Evolutionary conservation across 2,797 vertebrate species (phyloP).

Genomic region (Pipistrellus nathusii): DNA sequence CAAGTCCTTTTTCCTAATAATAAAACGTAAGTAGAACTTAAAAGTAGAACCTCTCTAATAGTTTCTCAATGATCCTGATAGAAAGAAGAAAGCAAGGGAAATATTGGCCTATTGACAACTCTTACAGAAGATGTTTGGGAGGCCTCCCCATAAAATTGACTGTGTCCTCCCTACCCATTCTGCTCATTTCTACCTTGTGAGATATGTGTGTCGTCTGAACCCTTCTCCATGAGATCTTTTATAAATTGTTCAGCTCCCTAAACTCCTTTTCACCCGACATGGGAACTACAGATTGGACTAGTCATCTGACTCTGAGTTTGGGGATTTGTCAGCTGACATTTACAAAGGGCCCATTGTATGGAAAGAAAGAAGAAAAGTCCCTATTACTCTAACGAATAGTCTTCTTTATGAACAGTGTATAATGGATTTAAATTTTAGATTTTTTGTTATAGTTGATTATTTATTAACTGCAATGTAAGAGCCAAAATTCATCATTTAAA

Average conservation of each 20-base stretch:
- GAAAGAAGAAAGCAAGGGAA: slow-evolving; percentile 18
- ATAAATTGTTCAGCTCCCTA: background rate
- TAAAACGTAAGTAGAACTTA: background rate
- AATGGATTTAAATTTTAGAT: background rate
- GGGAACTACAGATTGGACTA: background rate
- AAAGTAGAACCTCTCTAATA: background rate
- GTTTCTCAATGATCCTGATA: background rate
- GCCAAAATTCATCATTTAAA: background rate
- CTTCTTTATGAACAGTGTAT: background rate
- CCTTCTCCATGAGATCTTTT: background rate
- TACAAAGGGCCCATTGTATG: background rate
- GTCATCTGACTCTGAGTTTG: background rate
- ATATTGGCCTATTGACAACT: background rate
- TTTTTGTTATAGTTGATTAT: slow-evolving; percentile 16
- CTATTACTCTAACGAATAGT: background rate
- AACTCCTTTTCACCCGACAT: background rate
- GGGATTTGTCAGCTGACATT: background rate
- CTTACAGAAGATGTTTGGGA: slow-evolving; percentile 7
- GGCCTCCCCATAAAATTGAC: background rate
- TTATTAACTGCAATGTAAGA: background rate
- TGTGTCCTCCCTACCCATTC: background rate
- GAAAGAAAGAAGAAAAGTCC: background rate
- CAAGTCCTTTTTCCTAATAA: background rate
- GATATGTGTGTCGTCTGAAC: background rate
- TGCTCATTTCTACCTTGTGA: background rate